Percentiles rank a stretch among this genome's conserved stretches.
Evolutionary conservation across 2,888 invertebrate genomes (phyloP).

Genomic region (Dexiosoma caninum): DNA sequence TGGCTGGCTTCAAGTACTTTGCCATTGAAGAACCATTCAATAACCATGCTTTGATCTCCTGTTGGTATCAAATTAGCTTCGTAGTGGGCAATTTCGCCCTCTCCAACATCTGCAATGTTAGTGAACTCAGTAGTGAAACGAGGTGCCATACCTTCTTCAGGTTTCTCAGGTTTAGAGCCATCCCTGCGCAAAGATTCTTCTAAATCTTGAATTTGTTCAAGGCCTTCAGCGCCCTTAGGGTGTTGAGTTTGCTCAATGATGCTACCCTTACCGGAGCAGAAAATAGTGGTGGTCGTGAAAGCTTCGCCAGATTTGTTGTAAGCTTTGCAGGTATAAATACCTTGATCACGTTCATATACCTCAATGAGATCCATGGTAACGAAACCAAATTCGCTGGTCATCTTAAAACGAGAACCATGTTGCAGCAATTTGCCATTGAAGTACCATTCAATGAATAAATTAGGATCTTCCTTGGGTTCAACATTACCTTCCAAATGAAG

Average conservation of each 20-base stretch:
- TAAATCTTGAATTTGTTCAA: conserved; percentile 93
- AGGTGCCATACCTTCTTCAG: conserved; percentile 90
- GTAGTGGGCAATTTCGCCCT: conserved; percentile 98
- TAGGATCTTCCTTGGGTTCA: conserved; percentile 95
- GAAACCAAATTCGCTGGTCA: conserved; percentile 97
- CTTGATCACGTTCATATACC: conserved; percentile 94
- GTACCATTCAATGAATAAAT: conserved; percentile 94
- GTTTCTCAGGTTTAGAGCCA: conserved; percentile 83
- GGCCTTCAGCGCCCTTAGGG: conserved; percentile 95
- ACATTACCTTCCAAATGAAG: conserved; percentile 96
- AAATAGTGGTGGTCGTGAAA: conserved; percentile 93
- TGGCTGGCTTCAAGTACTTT: conserved; percentile 92
- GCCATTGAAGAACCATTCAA: conserved; percentile 98
- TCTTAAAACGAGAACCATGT: conserved; percentile 92
- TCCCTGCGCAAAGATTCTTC: conserved; percentile 90
- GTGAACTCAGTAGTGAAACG: conserved; percentile 92
- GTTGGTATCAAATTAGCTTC: conserved; percentile 97
- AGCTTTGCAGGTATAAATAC: conserved; percentile 95
- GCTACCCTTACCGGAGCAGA: conserved; percentile 88
- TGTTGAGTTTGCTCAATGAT: conserved; percentile 94
- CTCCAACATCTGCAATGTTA: conserved; percentile 89
- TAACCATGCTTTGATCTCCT: conserved; percentile 94
- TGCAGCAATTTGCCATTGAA: conserved; percentile 93
- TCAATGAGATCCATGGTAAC: conserved; percentile 95
- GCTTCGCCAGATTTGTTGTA: conserved; percentile 93